Conservation (phyloP, 2,113 vertebrate genomes). For the Aspidoscelis tigris region DNA sequence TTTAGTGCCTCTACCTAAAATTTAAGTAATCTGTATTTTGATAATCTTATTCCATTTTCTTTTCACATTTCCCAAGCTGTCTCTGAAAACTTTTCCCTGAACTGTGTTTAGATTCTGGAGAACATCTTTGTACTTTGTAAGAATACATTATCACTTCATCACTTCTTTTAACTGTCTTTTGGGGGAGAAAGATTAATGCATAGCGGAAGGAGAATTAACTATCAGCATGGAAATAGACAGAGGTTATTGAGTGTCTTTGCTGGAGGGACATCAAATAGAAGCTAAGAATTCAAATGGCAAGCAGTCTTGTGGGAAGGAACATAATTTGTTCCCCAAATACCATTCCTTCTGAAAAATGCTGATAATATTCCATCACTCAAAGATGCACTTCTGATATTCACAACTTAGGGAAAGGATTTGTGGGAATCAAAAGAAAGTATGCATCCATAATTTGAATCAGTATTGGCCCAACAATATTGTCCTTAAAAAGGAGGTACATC, state of each 20-base stretch:
- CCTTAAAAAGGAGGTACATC: too few relatives aligned
- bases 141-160: conserved; percentile 3
- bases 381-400: background rate
- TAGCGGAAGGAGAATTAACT: conserved; percentile 39
- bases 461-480: too few relatives aligned
- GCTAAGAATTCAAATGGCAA: conserved; percentile 15
- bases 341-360: background rate
- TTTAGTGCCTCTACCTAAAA: conserved; percentile 38
- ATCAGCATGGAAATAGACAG: conserved; percentile 41
- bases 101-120: background rate
- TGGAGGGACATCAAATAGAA: conserved; percentile 34
- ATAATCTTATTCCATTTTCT: background rate
- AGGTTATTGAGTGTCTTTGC: conserved; percentile 47
- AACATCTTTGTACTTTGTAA: background rate
- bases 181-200: background rate
- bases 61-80: conserved; percentile 12
- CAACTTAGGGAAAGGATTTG: background rate
- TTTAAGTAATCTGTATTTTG: conserved; percentile 35
- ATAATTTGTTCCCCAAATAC: background rate
- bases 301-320: background rate
- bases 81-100: background rate
- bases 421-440: too few relatives aligned
- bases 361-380: background rate
- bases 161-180: background rate
- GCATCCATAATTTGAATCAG: too few relatives aligned